Evolutionary conservation across 2,113 vertebrate species (phyloP).

Genomic region (Prolemur simus): DNA sequence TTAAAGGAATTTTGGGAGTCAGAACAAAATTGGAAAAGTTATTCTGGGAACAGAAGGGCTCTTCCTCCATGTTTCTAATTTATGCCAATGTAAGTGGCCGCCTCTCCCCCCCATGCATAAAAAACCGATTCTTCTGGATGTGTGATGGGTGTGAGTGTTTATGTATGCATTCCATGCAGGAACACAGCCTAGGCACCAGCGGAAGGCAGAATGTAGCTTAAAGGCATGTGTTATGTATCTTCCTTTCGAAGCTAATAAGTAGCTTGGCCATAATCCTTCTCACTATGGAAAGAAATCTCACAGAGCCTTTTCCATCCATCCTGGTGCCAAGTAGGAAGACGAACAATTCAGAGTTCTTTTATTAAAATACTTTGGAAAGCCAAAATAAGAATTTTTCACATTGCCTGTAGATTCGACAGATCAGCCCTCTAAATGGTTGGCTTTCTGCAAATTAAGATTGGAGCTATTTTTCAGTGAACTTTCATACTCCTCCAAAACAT

Average conservation of each 20-base stretch:
- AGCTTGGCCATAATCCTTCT: constrained; percentile 10
- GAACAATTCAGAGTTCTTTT: constrained; percentile 1
- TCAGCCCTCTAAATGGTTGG: background rate
- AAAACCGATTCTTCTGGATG: background rate
- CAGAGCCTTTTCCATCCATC: background rate
- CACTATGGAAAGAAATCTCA: background rate
- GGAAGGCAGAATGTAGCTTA: background rate
- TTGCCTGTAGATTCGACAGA: background rate
- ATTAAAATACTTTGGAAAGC: constrained; percentile 21
- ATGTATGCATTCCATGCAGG: background rate
- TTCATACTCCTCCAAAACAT: background rate
- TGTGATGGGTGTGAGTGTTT: background rate
- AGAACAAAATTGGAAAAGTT: constrained; percentile 4
- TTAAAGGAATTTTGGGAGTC: constrained; percentile 31
- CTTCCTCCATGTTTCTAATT: constrained; percentile 13
- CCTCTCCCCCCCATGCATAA: background rate
- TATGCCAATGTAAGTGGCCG: background rate
- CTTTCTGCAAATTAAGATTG: background rate
- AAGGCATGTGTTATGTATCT: background rate
- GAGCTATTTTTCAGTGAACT: background rate
- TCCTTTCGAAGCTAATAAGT: constrained; percentile 42
- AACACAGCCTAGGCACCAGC: background rate
- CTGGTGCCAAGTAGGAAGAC: background rate
- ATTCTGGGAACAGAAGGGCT: background rate
- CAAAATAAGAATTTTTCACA: background rate